phyloP scores from a whole-genome alignment of 2,888 invertebrate genomes.

The Charanyca ferruginea region DNA sequence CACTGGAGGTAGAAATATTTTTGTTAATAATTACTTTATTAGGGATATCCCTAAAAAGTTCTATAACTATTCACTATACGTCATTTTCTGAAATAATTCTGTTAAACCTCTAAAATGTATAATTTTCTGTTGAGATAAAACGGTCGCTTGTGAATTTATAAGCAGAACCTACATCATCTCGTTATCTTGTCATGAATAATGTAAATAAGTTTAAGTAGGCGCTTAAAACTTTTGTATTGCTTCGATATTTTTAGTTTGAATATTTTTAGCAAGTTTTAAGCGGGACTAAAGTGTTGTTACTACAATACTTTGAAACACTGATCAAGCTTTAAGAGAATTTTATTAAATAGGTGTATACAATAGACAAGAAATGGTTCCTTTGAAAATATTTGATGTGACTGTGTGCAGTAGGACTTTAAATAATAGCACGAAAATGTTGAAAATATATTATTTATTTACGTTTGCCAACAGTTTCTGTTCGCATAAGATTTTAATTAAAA shows the following conservation, averaged over 20 bases:
- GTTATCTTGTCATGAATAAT: constrained; percentile 39
- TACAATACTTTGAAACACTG: constrained; percentile 10
- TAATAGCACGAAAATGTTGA: too few species aligned
- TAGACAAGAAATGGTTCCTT: background rate
- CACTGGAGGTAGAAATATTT: too few species aligned
- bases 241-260: constrained; percentile 11
- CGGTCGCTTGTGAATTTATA: background rate
- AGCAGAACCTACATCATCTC: constrained; percentile 10
- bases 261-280: constrained; percentile 4
- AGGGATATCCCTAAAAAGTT: too few species aligned
- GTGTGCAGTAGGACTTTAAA: background rate
- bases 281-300: background rate
- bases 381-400: background rate
- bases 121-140: constrained; percentile 5
- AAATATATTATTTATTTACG: too few species aligned
- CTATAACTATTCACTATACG: background rate
- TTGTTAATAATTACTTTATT: too few species aligned
- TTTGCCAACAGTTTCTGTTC: too few species aligned
- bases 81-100: constrained; percentile 5
- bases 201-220: constrained; percentile 28
- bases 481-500: too few species aligned
- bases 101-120: constrained; percentile 6
- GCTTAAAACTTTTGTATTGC: constrained; percentile 29
- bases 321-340: background rate
- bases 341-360: background rate